Evolutionary conservation across 2,888 invertebrate species (phyloP), one percentile per base, ranked within the genome.

Genomic region (Lasioglossum marginatum): DNA sequence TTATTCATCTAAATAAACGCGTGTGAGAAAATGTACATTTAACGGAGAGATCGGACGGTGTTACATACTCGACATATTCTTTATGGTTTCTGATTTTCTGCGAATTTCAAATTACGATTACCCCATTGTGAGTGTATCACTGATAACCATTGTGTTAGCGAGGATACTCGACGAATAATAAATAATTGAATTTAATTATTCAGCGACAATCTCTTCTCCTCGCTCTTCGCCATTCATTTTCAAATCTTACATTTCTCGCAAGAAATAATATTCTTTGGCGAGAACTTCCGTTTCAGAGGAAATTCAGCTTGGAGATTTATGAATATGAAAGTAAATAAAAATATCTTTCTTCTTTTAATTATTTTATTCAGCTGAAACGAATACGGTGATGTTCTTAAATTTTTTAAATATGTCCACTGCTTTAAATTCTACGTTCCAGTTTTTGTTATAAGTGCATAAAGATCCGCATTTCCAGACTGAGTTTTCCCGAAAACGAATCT

Each of bases 181-280:
- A 94, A 93, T 89, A 93, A 93, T 89, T 92, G 86, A 91, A 94
- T 93, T 94, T 92, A 93, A 93, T 93, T 93, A 91, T 94, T 92
- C 91, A 92, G 85, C 52, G 48, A 84, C 63, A 63, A 81, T 83
- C 80, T 85, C 75, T 71, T 70, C 73, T 77, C 81, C 52, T 77
- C 23, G 60, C 43, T 48, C 43, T 16, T 57, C 19, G 68, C 40
- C 31, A 12, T 37, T 68, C 19, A 8, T 2, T 19, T 45, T 45
- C 16, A 45, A 45, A 45, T 43, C 43, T 43, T 43, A 40, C 40
- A 40, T 40, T 40, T 40, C 1, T 12, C 40, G 40, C 12, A 12
- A 40, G 40, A 40, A 14, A 60, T 60, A 14, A 60, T 14, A 27
- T 27, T 27, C 14, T 14, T 27, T 60, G 6, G 27, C 4, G 14